Percentiles rank a stretch among this genome's conserved stretches.
These are phyloP conservation scores for Varanus komodoensis DNA, from an alignment of 2,113 vertebrate species.

Conservation along the genomic window DNA sequence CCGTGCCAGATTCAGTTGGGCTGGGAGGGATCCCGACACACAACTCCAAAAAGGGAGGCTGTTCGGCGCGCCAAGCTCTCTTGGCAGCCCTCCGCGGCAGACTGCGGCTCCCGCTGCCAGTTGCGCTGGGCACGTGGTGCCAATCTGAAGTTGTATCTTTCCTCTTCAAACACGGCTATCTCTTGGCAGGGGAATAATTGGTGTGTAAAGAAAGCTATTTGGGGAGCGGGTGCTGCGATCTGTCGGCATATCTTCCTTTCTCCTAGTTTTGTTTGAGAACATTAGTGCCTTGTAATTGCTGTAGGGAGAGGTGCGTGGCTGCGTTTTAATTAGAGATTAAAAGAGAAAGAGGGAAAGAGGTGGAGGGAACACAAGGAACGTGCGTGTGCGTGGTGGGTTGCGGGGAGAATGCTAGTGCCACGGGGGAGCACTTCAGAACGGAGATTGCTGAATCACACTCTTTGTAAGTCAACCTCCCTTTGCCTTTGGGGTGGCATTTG, in stretches of 20 bases:
- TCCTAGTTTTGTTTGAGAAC: constrained; percentile 21
- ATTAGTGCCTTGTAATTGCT: constrained; percentile 36
- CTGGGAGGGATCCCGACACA: background rate
- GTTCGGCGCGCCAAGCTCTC: background rate
- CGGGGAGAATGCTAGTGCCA: background rate
- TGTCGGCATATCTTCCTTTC: background rate
- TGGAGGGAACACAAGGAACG: background rate
- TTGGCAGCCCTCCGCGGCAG: background rate
- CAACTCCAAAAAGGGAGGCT: background rate
- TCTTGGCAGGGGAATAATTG: constrained; percentile 29
- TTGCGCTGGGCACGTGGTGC: background rate
- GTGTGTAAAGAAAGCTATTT: constrained; percentile 22
- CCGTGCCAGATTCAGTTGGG: background rate
- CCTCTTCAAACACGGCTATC: constrained; percentile 22
- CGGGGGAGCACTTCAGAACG: background rate
- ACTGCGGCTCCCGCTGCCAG: background rate
- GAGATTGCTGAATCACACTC: background rate
- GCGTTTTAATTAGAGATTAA: constrained; percentile 28
- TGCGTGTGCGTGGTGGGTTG: no score
- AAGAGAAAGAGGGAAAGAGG: background rate
- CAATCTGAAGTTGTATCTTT: constrained; percentile 28
- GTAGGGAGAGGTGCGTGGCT: constrained; percentile 1
- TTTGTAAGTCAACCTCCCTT: background rate
- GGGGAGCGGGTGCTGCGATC: constrained; percentile 11
- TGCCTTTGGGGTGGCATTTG: background rate